Conservation (phyloP, 1,140 invertebrate genomes). For the Nasonia vitripennis region DNA sequence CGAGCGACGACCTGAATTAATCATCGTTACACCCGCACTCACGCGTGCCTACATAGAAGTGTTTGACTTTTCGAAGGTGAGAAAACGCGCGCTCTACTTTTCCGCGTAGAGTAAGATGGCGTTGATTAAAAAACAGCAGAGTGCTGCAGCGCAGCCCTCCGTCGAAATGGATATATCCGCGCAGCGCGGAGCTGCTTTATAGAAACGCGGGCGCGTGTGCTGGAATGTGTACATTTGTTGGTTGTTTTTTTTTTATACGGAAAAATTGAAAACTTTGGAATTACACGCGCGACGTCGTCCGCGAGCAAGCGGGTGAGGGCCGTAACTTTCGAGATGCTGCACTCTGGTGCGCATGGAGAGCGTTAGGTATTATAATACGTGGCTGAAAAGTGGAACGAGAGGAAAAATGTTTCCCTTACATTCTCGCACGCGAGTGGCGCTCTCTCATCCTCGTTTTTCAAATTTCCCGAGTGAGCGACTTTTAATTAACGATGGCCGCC, state of each 20-base stretch:
- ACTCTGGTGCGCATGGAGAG: no score
- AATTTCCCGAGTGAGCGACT: not conserved
- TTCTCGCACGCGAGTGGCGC: no score
- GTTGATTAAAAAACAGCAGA: slow-evolving; percentile 4
- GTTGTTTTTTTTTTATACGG: not conserved
- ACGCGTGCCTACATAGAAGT: not conserved
- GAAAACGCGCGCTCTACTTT: not conserved
- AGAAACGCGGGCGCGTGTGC: not conserved
- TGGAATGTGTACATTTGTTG: not conserved
- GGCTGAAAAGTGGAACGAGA: no score
- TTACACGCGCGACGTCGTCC: not conserved
- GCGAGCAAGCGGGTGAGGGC: no score
- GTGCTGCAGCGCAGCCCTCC: not conserved
- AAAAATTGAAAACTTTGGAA: not conserved
- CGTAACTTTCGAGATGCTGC: no score
- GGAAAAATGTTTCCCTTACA: no score
- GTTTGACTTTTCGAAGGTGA: not conserved
- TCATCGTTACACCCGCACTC: not conserved
- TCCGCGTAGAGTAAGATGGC: not conserved
- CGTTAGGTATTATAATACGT: not conserved
- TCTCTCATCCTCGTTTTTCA: no score
- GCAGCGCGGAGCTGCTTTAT: not conserved
- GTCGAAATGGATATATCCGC: not conserved
- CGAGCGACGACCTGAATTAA: not conserved
- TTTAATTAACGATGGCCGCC: not conserved